phyloP scores from a whole-genome alignment of 2,113 vertebrate genomes.

The Halichoerus grypus region DNA sequence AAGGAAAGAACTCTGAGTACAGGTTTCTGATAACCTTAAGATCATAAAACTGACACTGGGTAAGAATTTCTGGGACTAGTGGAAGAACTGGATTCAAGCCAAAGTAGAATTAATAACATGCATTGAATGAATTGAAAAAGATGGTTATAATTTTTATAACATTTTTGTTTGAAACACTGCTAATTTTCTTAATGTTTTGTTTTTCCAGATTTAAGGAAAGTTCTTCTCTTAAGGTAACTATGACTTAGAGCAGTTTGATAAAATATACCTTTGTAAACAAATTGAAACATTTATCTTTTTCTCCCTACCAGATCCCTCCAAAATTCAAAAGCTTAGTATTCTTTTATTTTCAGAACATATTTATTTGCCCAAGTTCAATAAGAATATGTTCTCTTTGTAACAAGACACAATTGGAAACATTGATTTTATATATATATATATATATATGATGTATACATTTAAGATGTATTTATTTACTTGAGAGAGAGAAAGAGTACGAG shows the following conservation, averaged over 20 bases:
- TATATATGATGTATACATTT: too few relatives aligned
- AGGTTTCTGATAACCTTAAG: background rate
- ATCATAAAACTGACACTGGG: background rate
- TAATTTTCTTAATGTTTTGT: background rate
- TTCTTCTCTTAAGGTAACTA: background rate
- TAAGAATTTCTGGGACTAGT: background rate
- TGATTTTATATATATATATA: background rate
- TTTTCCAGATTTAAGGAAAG: background rate
- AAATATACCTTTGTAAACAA: background rate
- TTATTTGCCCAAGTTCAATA: background rate
- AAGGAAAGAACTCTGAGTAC: background rate
- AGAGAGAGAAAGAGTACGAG: background rate
- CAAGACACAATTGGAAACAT: background rate
- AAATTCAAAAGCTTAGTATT: background rate
- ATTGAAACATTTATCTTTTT: background rate
- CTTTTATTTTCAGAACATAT: background rate
- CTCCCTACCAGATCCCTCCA: background rate
- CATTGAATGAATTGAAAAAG: background rate
- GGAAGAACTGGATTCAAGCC: background rate
- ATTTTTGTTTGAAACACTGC: background rate
- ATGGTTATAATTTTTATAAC: background rate
- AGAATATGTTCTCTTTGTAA: background rate
- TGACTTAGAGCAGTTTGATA: background rate
- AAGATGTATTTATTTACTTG: background rate
- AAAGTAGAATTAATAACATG: background rate